phyloP scores from a whole-genome alignment of 2,113 vertebrate genomes.

The Nycticryphes semicollaris region DNA sequence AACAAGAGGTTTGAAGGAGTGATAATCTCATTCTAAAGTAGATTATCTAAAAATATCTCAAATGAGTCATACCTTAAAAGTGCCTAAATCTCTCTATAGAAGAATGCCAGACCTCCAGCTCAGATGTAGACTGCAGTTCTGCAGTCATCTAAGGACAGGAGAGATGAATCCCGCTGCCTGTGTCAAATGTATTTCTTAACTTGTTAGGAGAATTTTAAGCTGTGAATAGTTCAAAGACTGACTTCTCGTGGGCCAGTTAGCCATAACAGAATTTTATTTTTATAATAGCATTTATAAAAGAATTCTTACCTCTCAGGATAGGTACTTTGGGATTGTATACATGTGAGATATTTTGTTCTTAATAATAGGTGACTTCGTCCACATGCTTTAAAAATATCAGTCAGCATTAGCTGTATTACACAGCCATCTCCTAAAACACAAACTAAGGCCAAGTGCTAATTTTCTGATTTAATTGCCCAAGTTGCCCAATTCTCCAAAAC shows the following conservation, averaged over 20 bases:
- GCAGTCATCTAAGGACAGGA: not conserved
- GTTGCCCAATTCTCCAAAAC: not conserved
- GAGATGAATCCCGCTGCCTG: not conserved
- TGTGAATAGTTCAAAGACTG: not conserved
- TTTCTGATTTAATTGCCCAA: not conserved
- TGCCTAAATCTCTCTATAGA: not conserved
- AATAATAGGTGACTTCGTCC: not conserved
- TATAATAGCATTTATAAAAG: not conserved
- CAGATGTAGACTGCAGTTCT: not conserved
- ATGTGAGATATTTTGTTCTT: not conserved
- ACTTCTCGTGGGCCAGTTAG: not conserved
- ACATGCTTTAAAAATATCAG: not conserved
- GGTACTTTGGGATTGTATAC: not conserved
- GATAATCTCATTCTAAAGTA: not conserved
- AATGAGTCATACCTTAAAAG: slow-evolving; percentile 4
- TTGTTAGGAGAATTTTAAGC: not conserved
- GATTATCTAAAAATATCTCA: not conserved
- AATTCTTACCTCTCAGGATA: not conserved
- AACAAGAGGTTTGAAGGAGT: not conserved
- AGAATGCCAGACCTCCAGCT: not conserved
- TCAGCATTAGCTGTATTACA: not conserved
- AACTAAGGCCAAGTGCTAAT: not conserved
- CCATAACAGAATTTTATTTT: not conserved
- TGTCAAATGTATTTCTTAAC: not conserved
- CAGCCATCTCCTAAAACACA: not conserved